Conservation (phyloP, 2,888 invertebrate genomes). For the Heliconius aoede region DNA sequence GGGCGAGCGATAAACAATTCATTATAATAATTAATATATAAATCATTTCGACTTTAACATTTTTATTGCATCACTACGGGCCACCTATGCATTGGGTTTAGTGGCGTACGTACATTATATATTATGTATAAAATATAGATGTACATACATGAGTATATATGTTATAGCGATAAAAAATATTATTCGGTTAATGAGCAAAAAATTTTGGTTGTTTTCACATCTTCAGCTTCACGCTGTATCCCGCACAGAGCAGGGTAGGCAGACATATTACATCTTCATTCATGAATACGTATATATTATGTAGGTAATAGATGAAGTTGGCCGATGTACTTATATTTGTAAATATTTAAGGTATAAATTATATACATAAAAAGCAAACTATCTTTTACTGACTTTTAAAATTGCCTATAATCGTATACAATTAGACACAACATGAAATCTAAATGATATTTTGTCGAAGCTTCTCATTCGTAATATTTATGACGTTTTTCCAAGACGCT, state of each 20-base stretch:
- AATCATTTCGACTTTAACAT: constrained; percentile 35
- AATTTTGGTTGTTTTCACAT: neutral
- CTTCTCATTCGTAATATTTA: constrained; percentile 29
- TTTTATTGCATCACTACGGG: constrained; percentile 29
- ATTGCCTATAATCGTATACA: neutral
- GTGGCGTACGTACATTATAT: neutral
- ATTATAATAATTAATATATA: constrained; percentile 41
- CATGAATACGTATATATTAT: neutral
- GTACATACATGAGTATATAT: neutral
- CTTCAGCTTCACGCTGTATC: no score
- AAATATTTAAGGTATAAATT: no score
- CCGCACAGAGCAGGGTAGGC: no score
- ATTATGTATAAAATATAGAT: no score
- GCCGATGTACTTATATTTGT: neutral
- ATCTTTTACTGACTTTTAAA: neutral
- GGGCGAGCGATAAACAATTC: constrained; percentile 42
- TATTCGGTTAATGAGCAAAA: neutral
- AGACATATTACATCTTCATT: no score
- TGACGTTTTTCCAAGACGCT: constrained; percentile 30
- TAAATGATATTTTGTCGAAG: constrained; percentile 30
- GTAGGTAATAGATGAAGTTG: neutral
- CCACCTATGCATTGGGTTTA: constrained; percentile 5
- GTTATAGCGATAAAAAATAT: neutral
- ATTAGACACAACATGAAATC: constrained; percentile 9
- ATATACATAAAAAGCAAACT: neutral